Base-by-base conservation (phyloP, 2,113 vertebrate species). In the Chauna torquata region DNA sequence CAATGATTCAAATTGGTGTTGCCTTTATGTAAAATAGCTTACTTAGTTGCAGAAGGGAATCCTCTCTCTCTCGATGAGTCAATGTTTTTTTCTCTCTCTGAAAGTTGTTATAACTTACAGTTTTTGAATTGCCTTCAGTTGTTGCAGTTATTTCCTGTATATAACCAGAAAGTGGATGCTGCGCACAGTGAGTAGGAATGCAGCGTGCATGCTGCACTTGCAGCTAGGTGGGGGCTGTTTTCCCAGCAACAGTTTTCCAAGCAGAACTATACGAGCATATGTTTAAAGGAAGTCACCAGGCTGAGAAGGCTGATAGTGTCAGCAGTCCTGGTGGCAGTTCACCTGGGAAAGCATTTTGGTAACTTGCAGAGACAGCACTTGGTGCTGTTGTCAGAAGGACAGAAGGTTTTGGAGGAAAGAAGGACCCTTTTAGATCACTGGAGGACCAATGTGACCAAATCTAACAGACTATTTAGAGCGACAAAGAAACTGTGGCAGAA, bases 191-290 rank as follows among this genome's bases (percentile, higher is more conserved):
- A 27, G 13, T 2, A 2, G 6, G 6, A 28, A 34, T 66, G 28
- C 9, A 49, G 22, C 0, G 0, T n/a, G 36, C 15, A 36, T 58
- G 32, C 11, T 36, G 28, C n/a, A 4, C 34, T 40, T 62, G 8
- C 0, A 0, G 32, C 59, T 11, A n/a, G 12, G 8, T 20, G 1
- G 4, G 5, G 6, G 25, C 47, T 42, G 12, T 57, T 64, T 52
- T 71, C 57, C 42, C 8, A 8, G 27, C 3, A 4, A 6, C 7
- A 11, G 3, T 42, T 62, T 15, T 44, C 12, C 0, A 1, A 44
- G 25, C 62, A 8, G 14, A 22, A 42, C 30, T 86, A 12, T 38
- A 6, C 45, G 6, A 82, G 2, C 3, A 4, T n/a, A 36, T 28
- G 12, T 40, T 61, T 66, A 38, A 62, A 50, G 47, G 36, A 44